A percentile compares a stretch with the other conserved stretches of the same genome.
These are phyloP conservation scores for Xerus inauris DNA, from an alignment of 2,113 vertebrate species.

Conservation along the genomic window DNA sequence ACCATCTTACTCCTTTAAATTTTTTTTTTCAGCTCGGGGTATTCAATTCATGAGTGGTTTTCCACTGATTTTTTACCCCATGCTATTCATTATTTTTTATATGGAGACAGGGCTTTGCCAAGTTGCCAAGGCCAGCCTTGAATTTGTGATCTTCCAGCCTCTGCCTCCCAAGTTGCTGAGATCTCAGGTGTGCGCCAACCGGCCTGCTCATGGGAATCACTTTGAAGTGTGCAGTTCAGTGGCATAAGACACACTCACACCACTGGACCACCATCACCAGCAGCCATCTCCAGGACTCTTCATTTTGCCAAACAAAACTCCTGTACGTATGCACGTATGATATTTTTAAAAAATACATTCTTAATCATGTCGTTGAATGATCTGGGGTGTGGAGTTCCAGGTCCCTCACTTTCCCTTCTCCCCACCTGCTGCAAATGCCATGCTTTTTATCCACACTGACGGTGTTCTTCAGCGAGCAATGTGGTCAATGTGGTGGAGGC, in stretches of 20 bases:
- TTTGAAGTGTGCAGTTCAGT: not conserved
- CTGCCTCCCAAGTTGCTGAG: not conserved
- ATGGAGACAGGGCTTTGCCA: not conserved
- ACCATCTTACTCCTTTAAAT: not conserved
- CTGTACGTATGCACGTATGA: not conserved
- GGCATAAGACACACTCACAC: not conserved
- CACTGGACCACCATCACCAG: not conserved
- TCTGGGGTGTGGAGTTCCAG: not conserved
- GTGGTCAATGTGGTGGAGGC: conserved; percentile 53
- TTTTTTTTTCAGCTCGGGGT: too few species aligned
- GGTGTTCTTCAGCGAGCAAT: not conserved
- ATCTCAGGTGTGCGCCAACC: not conserved
- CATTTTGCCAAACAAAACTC: not conserved
- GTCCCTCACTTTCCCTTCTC: conserved; percentile 31
- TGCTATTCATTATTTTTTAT: not conserved
- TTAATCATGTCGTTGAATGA: not conserved
- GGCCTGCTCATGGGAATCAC: not conserved
- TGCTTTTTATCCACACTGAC: not conserved
- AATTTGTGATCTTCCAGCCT: not conserved
- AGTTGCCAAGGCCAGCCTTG: not conserved
- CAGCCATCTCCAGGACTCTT: not conserved
- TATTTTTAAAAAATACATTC: not conserved
- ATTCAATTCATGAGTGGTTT: not conserved
- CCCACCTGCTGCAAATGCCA: not conserved
- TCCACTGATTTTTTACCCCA: not conserved